Evolutionary conservation across 2,888 invertebrate species (phyloP).

Genomic region (Drosophila meridiana): DNA sequence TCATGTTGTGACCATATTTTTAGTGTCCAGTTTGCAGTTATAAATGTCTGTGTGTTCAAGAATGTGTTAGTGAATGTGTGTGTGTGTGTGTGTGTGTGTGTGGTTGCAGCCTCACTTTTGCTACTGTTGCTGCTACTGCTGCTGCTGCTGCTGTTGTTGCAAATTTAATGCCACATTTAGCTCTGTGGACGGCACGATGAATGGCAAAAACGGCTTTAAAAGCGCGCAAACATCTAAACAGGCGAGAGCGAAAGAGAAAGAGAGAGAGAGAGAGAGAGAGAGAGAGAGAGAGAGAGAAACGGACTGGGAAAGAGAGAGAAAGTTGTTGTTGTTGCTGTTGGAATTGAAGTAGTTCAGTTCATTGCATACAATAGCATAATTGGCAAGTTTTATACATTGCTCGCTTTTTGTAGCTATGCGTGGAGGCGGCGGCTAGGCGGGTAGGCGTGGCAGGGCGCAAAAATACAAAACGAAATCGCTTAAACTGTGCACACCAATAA

Average conservation of each 20-base stretch:
- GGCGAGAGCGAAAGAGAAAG: neutral
- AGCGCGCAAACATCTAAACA: constrained; percentile 40
- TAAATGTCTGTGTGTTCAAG: constrained; percentile 21
- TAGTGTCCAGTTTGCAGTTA: constrained; percentile 68
- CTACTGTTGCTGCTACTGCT: constrained; percentile 11
- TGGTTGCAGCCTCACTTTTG: constrained; percentile 25
- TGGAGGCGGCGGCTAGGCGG: neutral
- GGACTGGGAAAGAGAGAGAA: constrained; percentile 4
- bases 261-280: neutral
- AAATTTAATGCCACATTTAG: constrained; percentile 79
- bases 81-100: constrained; percentile 12
- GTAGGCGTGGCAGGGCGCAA: constrained; percentile 15
- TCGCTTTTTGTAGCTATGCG: constrained; percentile 20
- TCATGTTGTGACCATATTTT: constrained; percentile 64
- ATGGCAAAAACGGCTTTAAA: constrained; percentile 54
- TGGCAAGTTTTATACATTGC: constrained; percentile 75
- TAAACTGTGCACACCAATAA: constrained; percentile 80
- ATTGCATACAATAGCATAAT: constrained; percentile 77
- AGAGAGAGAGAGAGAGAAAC: constrained; percentile 18
- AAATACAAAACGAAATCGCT: constrained; percentile 64
- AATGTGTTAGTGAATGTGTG: constrained; percentile 20
- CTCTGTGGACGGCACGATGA: constrained; percentile 55
- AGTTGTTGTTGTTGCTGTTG: constrained; percentile 20
- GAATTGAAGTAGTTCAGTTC: constrained; percentile 69
- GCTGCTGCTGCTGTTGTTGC: constrained; percentile 34